These are phyloP conservation scores for Poicephalus meyeri DNA, from an alignment of 2,113 vertebrate species.

Conservation along the genomic window DNA sequence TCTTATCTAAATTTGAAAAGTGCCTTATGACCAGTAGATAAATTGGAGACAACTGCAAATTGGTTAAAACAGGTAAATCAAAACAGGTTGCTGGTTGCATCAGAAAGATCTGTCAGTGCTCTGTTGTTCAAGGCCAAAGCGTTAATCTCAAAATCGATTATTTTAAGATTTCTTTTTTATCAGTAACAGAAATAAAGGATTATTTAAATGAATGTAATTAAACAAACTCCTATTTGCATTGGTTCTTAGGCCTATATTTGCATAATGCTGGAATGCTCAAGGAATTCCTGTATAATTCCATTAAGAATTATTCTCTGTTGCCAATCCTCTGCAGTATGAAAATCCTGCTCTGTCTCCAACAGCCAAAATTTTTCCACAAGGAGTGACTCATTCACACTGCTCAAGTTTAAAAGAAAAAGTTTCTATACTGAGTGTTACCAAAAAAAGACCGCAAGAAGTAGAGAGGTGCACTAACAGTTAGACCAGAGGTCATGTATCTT, in stretches of 20 bases:
- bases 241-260: not conserved
- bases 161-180: not conserved
- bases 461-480: not conserved
- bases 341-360: not conserved
- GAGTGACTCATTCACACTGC: not conserved
- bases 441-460: not conserved
- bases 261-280: not conserved
- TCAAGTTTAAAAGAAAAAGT: not conserved
- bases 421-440: not conserved
- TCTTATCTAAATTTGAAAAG: not conserved
- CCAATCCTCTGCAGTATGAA: not conserved
- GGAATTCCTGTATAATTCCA: not conserved
- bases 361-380: not conserved
- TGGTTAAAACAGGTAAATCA: not conserved
- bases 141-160: not conserved
- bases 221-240: not conserved
- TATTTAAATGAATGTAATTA: not conserved
- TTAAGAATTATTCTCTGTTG: not conserved
- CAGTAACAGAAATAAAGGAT: not conserved
- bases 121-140: not conserved
- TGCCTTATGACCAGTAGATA: not conserved
- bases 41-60: not conserved
- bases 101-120: not conserved
- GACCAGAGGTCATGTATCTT: not conserved
- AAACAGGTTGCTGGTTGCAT: not conserved